Evolutionary conservation across 30 jellyfish, hydroid and myxozoan species (phyloP).

Genomic region (Chrysaora quinquecirrha): DNA sequence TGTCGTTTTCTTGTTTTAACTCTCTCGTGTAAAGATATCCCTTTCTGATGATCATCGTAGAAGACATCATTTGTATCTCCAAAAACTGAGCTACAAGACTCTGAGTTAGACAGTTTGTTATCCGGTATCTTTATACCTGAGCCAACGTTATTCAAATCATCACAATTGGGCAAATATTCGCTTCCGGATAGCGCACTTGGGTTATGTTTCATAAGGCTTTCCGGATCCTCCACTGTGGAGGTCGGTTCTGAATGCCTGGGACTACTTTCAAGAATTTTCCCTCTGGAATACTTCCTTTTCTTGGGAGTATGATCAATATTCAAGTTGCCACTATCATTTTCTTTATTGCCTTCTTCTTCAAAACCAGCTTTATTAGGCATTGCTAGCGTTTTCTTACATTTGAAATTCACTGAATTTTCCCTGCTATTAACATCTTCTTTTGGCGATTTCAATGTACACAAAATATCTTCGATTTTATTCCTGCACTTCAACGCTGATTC

Average conservation of each 20-base stretch:
- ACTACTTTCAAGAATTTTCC: background rate
- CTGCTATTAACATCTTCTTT: background rate
- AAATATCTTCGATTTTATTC: background rate
- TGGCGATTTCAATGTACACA: background rate
- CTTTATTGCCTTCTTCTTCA: background rate
- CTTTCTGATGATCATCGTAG: constrained; percentile 20
- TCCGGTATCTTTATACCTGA: background rate
- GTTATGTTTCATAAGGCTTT: background rate
- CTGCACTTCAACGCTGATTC: background rate
- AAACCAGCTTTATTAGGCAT: background rate
- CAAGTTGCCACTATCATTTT: background rate
- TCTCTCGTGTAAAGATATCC: constrained; percentile 56
- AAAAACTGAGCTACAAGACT: background rate
- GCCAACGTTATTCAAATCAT: background rate
- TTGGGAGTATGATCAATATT: background rate
- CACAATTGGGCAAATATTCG: background rate
- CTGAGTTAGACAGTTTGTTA: background rate
- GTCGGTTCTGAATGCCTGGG: too few species aligned
- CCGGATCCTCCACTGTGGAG: too few species aligned
- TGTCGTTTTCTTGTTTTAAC: constrained; percentile 28
- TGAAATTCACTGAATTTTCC: background rate
- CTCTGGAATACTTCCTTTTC: background rate
- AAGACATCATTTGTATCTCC: constrained; percentile 10
- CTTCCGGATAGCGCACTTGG: background rate
- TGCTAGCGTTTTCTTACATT: background rate